Conservation (phyloP, 1,140 invertebrate genomes). For the Calliopsis andreniformis region DNA sequence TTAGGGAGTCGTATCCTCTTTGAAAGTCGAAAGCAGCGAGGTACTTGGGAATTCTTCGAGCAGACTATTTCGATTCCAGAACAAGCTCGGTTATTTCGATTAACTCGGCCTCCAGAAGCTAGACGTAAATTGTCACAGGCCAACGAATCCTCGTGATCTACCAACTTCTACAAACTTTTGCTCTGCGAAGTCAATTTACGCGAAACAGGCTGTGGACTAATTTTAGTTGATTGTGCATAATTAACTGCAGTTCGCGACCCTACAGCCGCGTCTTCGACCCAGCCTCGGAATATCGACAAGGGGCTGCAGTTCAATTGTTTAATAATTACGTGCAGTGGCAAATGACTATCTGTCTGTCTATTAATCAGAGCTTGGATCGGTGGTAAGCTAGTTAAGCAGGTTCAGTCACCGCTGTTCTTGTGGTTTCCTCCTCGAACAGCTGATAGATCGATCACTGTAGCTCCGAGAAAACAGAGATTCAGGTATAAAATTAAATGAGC, state of each 20-base stretch:
- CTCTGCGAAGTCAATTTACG: slow-evolving; percentile 8
- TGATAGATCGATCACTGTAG: background rate
- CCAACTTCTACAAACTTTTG: slow-evolving; percentile 14
- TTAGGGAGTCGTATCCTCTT: too few relatives aligned
- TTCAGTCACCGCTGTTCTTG: background rate
- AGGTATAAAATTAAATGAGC: too few relatives aligned
- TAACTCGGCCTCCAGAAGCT: background rate
- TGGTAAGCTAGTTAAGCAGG: background rate
- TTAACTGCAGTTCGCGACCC: slow-evolving; percentile 4
- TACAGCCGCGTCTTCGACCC: background rate
- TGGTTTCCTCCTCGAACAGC: background rate
- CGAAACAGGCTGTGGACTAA: slow-evolving; percentile 1
- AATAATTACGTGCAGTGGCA: slow-evolving; percentile 11
- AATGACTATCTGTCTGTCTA: background rate
- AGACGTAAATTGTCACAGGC: background rate
- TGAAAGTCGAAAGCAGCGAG: background rate
- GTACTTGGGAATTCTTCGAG: background rate
- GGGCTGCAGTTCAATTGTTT: slow-evolving; percentile 20
- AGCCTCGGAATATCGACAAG: background rate
- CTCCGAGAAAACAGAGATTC: too few relatives aligned
- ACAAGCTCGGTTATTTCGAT: background rate
- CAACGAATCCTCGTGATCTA: background rate
- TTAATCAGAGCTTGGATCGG: slow-evolving; percentile 7
- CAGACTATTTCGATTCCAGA: background rate
- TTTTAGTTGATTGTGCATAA: slow-evolving; percentile 24